phyloP scores from a whole-genome alignment of 2,888 invertebrate species.

The Hirtodrosophila confusa region DNA sequence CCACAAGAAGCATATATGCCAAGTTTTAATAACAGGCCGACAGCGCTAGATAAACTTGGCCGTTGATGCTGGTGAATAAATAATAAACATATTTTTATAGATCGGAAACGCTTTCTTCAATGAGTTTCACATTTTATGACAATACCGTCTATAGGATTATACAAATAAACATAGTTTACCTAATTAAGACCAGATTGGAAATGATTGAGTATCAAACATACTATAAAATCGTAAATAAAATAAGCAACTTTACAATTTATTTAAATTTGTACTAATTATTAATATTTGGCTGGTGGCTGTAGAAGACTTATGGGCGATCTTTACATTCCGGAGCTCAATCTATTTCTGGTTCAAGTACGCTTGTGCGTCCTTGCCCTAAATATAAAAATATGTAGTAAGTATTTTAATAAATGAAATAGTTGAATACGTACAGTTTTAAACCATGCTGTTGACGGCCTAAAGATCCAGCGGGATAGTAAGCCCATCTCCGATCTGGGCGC shows the following conservation, averaged over 20 bases:
- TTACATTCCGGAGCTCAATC: neutral
- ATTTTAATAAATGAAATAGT: neutral
- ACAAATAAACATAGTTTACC: too few relatives aligned
- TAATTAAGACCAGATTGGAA: neutral
- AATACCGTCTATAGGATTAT: too few relatives aligned
- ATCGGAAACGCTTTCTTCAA: too few relatives aligned
- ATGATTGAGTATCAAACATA: neutral
- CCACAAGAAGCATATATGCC: too few relatives aligned
- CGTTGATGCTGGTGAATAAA: too few relatives aligned
- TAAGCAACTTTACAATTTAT: neutral
- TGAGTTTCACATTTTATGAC: too few relatives aligned
- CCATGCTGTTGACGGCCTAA: constrained; percentile 91
- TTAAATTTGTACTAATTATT: constrained; percentile 5
- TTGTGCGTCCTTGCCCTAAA: constrained; percentile 50
- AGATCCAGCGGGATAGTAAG: constrained; percentile 87
- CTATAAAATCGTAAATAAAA: neutral
- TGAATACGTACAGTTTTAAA: constrained; percentile 89
- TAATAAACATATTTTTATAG: too few relatives aligned
- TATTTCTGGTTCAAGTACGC: constrained; percentile 20
- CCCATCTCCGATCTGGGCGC: constrained; percentile 91
- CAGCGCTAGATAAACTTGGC: too few relatives aligned
- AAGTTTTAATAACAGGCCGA: too few relatives aligned
- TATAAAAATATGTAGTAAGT: neutral
- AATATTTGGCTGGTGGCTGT: constrained; percentile 6
- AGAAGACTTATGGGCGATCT: constrained; percentile 1